A percentile compares a stretch with the other conserved stretches of the same genome.
phyloP scores from a whole-genome alignment of 2,888 invertebrate genomes.

The Buathra laborator region DNA sequence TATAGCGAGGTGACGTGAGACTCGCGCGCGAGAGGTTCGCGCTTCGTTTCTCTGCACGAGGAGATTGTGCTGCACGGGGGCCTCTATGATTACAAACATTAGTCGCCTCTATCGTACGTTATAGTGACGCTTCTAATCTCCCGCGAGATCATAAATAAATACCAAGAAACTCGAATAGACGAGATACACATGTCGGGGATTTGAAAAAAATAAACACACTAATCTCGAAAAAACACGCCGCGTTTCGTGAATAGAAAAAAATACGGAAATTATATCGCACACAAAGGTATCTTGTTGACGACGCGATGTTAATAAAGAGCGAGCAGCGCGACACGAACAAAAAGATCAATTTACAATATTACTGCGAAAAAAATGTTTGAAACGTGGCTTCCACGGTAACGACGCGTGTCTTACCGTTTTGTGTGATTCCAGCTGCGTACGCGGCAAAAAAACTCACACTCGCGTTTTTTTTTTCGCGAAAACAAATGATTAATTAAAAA shows the following conservation, averaged over 20 bases:
- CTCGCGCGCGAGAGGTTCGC: neutral
- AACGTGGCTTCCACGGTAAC: slow-evolving; percentile 1
- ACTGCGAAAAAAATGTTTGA: neutral
- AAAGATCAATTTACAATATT: neutral
- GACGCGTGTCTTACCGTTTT: neutral
- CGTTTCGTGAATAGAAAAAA: neutral
- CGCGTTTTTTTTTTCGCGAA: neutral
- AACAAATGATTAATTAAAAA: neutral
- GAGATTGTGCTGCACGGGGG: neutral
- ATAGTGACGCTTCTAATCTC: neutral
- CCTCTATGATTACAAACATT: neutral
- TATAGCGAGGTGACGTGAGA: slow-evolving; percentile 4
- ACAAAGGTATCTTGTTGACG: neutral
- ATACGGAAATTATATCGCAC: neutral
- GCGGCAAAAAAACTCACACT: neutral
- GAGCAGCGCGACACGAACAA: neutral
- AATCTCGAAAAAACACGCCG: neutral
- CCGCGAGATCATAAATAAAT: neutral
- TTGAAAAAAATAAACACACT: neutral
- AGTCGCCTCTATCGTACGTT: neutral
- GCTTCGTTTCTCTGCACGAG: neutral
- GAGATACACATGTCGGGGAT: neutral
- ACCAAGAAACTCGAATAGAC: neutral
- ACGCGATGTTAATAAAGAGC: neutral
- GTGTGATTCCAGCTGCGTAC: neutral